Evolutionary conservation across 1,140 invertebrate genomes (phyloP).

Genomic region (Choristoneura fumiferana): DNA sequence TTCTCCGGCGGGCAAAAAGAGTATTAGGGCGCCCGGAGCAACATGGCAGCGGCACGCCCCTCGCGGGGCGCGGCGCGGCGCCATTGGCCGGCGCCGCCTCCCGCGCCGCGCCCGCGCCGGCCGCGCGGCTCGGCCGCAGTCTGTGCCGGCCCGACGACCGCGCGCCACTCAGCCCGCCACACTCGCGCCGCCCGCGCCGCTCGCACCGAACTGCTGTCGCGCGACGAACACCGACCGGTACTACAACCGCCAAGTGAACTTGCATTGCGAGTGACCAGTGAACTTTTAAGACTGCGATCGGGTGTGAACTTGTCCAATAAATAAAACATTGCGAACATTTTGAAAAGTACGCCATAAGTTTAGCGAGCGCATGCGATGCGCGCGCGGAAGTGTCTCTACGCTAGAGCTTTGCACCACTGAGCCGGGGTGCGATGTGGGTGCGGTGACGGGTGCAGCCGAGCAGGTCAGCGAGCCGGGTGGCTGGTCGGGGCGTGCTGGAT

Average conservation of each 20-base stretch:
- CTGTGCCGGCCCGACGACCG: slow-evolving; percentile 50
- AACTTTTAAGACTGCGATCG: background rate
- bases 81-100: slow-evolving; percentile 17
- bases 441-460: slow-evolving; percentile 44
- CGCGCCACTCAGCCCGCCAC: slow-evolving; percentile 37
- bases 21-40: slow-evolving; percentile 60
- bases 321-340: background rate
- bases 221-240: background rate
- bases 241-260: slow-evolving; percentile 4
- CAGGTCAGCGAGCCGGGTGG: slow-evolving; percentile 42
- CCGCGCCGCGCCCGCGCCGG: slow-evolving; percentile 27
- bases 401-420: background rate
- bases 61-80: slow-evolving; percentile 24
- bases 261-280: background rate
- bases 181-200: slow-evolving; percentile 26
- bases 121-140: slow-evolving; percentile 28
- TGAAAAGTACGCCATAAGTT: background rate
- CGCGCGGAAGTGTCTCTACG: slow-evolving; percentile 9
- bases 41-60: slow-evolving; percentile 70
- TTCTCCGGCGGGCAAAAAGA: slow-evolving; percentile 72
- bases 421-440: slow-evolving; percentile 42
- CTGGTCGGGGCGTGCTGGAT: slow-evolving; percentile 60
- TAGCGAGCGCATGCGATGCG: slow-evolving; percentile 19
- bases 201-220: slow-evolving; percentile 28
- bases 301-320: background rate